These are phyloP conservation scores for Neoitamus cyanurus DNA, from an alignment of 2,888 invertebrate genomes.

Conservation along the genomic window DNA sequence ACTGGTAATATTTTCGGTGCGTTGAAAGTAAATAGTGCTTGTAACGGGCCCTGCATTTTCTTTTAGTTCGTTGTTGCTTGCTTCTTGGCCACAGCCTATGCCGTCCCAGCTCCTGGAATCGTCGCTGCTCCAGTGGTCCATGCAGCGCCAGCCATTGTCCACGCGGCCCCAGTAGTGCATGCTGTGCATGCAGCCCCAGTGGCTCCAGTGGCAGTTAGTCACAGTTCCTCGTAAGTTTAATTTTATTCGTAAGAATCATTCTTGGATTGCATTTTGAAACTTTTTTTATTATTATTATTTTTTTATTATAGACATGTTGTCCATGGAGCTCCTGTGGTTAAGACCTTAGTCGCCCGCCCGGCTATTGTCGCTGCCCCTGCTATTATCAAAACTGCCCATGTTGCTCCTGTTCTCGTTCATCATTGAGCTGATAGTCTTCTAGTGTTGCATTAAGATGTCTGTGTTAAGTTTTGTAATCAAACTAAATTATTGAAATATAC, in stretches of 20 bases:
- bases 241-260: no score
- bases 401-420: conserved; percentile 50
- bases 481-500: neutral
- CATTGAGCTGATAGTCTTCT: conserved; percentile 54
- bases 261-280: no score
- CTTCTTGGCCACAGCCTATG: conserved; percentile 59
- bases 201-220: conserved; percentile 47
- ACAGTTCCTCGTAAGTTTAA: conserved; percentile 47
- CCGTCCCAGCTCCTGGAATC: conserved; percentile 64
- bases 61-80: conserved; percentile 61
- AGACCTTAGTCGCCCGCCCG: conserved; percentile 56
- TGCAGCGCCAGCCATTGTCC: conserved; percentile 55
- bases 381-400: conserved; percentile 57
- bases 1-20: conserved; percentile 59
- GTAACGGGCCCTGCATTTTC: neutral
- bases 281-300: no score
- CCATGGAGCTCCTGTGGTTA: conserved; percentile 65
- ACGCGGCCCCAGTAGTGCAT: conserved; percentile 12
- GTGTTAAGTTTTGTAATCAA: conserved; percentile 54
- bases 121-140: conserved; percentile 56
- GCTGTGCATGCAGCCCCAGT: neutral
- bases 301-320: conserved; percentile 54
- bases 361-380: conserved; percentile 55
- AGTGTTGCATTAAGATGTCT: conserved; percentile 55
- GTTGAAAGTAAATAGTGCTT: neutral